A percentile compares a stretch with the other conserved stretches of the same genome.
These are phyloP conservation scores for Holothuria glaberrima DNA, from an alignment of 35 echinoderm and acorn worm genomes.

Conservation along the genomic window DNA sequence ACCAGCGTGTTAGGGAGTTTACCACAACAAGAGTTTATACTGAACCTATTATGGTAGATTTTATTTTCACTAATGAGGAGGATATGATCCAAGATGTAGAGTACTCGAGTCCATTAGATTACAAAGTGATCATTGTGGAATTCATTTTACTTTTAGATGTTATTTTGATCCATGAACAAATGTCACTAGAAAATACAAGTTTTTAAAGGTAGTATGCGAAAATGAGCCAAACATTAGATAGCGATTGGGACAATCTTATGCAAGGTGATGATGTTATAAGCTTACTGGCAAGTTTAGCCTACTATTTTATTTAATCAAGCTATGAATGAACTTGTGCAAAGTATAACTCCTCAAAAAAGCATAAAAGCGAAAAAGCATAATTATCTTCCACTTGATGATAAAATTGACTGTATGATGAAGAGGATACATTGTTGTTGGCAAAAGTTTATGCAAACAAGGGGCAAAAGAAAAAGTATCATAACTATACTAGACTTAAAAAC, in stretches of 20 bases:
- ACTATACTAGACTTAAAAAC: no score
- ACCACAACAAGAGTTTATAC: no score
- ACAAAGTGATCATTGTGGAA: constrained; percentile 29
- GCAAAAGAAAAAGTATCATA: no score
- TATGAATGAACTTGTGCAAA: neutral
- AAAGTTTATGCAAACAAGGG: no score
- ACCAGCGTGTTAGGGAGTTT: no score
- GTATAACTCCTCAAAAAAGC: neutral
- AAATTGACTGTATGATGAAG: neutral
- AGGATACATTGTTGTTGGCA: no score
- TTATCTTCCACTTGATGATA: constrained; percentile 20
- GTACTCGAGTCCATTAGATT: neutral
- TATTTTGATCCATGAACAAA: constrained; percentile 10
- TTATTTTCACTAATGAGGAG: constrained; percentile 29
- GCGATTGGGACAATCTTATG: constrained; percentile 45
- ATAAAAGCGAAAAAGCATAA: constrained; percentile 18
- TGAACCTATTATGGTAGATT: neutral
- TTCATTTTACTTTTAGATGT: constrained; percentile 31
- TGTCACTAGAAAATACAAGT: neutral
- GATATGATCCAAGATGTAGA: constrained; percentile 14
- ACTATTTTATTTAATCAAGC: constrained; percentile 13
- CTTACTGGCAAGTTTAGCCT: neutral
- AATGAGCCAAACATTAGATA: constrained; percentile 26
- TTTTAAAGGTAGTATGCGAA: constrained; percentile 33
- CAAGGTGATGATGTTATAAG: constrained; percentile 35